Evolutionary conservation across 2,113 vertebrate genomes (phyloP).

Genomic region (Cisticola juncidis): DNA sequence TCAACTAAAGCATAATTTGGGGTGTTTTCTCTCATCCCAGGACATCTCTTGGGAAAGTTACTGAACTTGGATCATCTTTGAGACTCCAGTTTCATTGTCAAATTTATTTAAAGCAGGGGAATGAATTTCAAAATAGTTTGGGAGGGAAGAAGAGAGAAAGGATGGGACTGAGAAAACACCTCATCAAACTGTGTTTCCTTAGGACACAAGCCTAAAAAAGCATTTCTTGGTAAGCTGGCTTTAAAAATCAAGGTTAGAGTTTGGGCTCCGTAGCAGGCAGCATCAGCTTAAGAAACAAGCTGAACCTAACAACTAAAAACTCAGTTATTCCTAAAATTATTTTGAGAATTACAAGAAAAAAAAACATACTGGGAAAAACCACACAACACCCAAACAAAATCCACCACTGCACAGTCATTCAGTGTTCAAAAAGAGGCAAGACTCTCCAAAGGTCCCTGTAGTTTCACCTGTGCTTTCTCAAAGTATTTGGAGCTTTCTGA

Average conservation of each 20-base stretch:
- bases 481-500: background rate
- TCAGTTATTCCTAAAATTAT: background rate
- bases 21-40: background rate
- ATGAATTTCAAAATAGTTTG: background rate
- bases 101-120: background rate
- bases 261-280: background rate
- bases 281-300: background rate
- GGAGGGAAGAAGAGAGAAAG: background rate
- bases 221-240: background rate
- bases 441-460: background rate
- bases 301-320: background rate
- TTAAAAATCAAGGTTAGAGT: background rate
- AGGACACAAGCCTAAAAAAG: background rate
- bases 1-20: background rate
- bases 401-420: background rate
- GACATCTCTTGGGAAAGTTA: background rate
- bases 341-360: background rate
- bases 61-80: background rate
- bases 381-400: background rate
- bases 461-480: background rate
- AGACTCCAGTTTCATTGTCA: background rate
- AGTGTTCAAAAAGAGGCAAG: background rate
- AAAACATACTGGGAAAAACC: rapidly evolving
- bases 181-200: background rate
- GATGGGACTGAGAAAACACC: background rate